A percentile compares a stretch with the other conserved stretches of the same genome.
These are phyloP conservation scores for Enhydra lutris DNA, from an alignment of 2,113 vertebrate species.

Conservation along the genomic window DNA sequence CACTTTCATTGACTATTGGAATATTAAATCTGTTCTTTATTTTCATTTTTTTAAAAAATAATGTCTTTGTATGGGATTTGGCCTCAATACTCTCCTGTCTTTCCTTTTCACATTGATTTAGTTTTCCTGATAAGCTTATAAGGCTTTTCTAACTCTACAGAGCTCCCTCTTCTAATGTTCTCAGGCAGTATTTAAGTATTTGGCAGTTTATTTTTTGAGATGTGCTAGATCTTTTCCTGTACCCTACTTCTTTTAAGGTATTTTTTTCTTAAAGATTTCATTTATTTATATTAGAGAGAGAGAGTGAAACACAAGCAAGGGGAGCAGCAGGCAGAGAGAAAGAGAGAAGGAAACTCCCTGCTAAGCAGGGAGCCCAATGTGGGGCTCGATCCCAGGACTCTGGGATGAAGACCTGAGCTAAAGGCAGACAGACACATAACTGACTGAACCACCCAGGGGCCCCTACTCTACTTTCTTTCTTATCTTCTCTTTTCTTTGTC, in stretches of 20 bases:
- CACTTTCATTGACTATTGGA: background rate
- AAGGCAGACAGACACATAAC: background rate
- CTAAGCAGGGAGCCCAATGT: too few species aligned
- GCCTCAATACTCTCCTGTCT: background rate
- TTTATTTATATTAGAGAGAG: background rate
- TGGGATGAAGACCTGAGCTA: background rate
- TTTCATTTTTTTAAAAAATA: background rate
- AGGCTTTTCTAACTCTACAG: background rate
- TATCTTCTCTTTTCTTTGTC: background rate
- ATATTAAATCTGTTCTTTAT: background rate
- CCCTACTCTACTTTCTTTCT: background rate
- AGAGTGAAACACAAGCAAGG: background rate
- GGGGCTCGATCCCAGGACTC: too few species aligned
- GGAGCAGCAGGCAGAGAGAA: too few species aligned
- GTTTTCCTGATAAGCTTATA: background rate
- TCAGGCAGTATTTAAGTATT: background rate
- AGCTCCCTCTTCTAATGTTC: background rate
- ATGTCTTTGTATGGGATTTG: background rate
- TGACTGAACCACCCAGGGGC: background rate
- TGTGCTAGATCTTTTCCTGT: background rate
- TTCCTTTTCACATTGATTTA: background rate
- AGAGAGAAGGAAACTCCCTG: too few species aligned
- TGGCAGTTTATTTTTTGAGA: background rate
- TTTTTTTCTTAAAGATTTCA: background rate
- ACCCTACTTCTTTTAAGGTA: background rate